These are phyloP conservation scores for Carcinoscorpius rotundicauda DNA, from an alignment of 1,140 invertebrate species.

Conservation along the genomic window DNA sequence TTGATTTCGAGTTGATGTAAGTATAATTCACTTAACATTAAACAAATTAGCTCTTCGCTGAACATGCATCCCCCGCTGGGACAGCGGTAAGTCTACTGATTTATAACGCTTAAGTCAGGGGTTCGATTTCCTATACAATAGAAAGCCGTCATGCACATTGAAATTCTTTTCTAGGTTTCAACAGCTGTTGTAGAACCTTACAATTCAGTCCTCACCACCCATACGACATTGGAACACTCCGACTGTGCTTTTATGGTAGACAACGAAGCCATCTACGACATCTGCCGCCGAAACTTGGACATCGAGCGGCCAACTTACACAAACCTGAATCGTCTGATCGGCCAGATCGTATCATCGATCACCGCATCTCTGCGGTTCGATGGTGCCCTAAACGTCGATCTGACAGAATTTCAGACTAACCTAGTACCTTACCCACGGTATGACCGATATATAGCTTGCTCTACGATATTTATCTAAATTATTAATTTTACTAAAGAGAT, in stretches of 20 bases:
- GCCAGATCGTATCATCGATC: constrained; percentile 46
- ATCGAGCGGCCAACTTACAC: constrained; percentile 48
- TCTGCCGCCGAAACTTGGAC: constrained; percentile 49
- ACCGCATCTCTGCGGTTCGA: constrained; percentile 56
- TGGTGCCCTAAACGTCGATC: constrained; percentile 53
- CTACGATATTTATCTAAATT: too few relatives aligned
- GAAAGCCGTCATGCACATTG: too few relatives aligned
- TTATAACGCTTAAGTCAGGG: too few relatives aligned
- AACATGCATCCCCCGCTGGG: too few relatives aligned
- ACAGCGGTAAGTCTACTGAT: too few relatives aligned
- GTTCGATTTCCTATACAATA: too few relatives aligned
- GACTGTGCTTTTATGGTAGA: constrained; percentile 65
- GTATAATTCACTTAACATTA: too few relatives aligned
- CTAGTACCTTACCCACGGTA: constrained; percentile 51
- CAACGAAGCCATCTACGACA: constrained; percentile 60
- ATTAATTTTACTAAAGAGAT: too few relatives aligned
- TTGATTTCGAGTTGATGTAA: too few relatives aligned
- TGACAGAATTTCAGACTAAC: constrained; percentile 56
- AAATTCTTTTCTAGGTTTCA: constrained; percentile 35
- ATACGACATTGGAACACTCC: constrained; percentile 60
- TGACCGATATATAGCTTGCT: constrained; percentile 44
- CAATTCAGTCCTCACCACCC: constrained; percentile 67
- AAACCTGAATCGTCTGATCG: constrained; percentile 42
- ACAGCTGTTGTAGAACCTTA: constrained; percentile 76
- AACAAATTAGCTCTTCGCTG: too few relatives aligned